phyloP scores from a whole-genome alignment of 2,888 invertebrate species.

The Anticlea derivata region DNA sequence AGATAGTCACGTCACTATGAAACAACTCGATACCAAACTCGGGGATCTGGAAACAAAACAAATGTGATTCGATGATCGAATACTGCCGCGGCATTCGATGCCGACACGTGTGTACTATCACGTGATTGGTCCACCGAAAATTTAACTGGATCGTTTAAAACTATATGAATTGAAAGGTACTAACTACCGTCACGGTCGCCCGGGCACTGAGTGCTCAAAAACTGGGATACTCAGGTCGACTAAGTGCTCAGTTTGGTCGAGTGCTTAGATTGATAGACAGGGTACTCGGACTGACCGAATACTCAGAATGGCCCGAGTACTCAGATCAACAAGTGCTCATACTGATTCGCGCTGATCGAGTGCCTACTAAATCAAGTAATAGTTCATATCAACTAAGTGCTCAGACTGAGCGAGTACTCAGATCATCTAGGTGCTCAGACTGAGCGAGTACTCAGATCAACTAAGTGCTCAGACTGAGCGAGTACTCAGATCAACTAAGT shows the following conservation, averaged over 20 bases:
- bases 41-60: slow-evolving; percentile 20
- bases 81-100: slow-evolving; percentile 65
- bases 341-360: too few species aligned
- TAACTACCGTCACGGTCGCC: slow-evolving; percentile 47
- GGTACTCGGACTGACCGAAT: slow-evolving; percentile 14
- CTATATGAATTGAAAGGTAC: slow-evolving; percentile 73
- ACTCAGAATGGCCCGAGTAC: slow-evolving; percentile 27
- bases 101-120: slow-evolving; percentile 61
- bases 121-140: slow-evolving; percentile 72
- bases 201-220: not conserved
- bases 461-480: not conserved
- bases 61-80: slow-evolving; percentile 38
- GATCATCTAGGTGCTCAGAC: slow-evolving; percentile 42
- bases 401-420: not conserved
- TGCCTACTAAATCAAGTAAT: too few species aligned
- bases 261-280: not conserved
- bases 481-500: not conserved
- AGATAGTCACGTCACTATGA: too few species aligned
- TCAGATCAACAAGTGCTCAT: not conserved
- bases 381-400: not conserved
- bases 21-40: slow-evolving; percentile 5
- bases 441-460: not conserved
- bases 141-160: slow-evolving; percentile 56
- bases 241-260: not conserved
- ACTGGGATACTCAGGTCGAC: too few species aligned